Base-by-base conservation (phyloP, 2,113 vertebrate species). In the Murina feae region DNA sequence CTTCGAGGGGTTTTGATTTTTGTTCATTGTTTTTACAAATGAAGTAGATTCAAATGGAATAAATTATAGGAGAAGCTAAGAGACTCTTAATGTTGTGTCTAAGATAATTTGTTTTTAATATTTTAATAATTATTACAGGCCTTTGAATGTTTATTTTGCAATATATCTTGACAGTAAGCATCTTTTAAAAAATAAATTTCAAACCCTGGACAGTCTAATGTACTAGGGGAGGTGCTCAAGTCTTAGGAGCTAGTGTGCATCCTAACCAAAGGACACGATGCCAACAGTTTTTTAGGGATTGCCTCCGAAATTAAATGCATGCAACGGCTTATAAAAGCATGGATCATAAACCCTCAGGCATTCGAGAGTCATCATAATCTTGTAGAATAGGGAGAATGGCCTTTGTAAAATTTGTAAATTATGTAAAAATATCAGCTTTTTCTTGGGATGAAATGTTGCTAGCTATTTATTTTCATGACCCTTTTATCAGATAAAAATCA, bases 21-120 rank as follows among this genome's bases (percentile, higher is more conserved):
- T 86, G n/a, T 91, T 96, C 39, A 28, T 93, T 86, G 28, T 28
- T 94, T 95, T 91, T 42, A 51, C 10, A 49, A 89, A 78, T 65
- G 44, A 44, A 95, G 30, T 94, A 76, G 32, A 63, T 63, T 82
- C 18, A 65, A 47, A 53, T 32, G 4, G 2, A 63, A 30, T 51
- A 51, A 47, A 66, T 23, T 74, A 1, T 53, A 63, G 44, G 58
- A 91, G 79, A 89, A 79, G 13, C 74, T 69, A 63, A 53, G 21
- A 68, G 60, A 80, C 30, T 63, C 44, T 79, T 47, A 16, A 21
- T 69, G 32, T 92, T 4, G 0, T 28, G 72, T 83, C 60, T 91
- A 60, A 63, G 30, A 88, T 94, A 9, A 66, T 90, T 91, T 86
- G 37, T 28, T 93, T 65, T 80, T 39, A 72, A 82, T 85, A 83